These are phyloP conservation scores for Heteractis magnifica DNA, from an alignment of 92 coral and sea anemone genomes.

Conservation along the genomic window DNA sequence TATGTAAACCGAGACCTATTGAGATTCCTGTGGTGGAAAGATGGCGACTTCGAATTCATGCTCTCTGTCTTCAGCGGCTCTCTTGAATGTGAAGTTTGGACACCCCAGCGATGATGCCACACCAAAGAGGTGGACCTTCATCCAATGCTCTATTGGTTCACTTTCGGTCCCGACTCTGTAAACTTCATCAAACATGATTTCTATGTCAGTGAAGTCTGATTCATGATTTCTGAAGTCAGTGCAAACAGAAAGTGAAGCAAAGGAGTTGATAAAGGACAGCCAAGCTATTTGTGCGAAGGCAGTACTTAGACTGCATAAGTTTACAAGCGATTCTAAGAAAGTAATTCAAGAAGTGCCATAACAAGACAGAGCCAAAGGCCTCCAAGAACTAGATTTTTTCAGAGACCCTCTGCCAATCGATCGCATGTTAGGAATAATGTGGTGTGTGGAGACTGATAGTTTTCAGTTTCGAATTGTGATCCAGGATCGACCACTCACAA, in stretches of 20 bases:
- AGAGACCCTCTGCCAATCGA: constrained; percentile 28
- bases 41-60: too few species aligned
- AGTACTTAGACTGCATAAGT: constrained; percentile 31
- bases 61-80: too few species aligned
- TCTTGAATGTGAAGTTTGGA: too few species aligned
- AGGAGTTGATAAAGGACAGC: constrained; percentile 17
- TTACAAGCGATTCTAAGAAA: constrained; percentile 33
- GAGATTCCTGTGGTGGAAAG: too few species aligned
- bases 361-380: constrained; percentile 34
- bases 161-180: background rate
- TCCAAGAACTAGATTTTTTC: constrained; percentile 26
- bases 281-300: constrained; percentile 7
- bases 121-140: too few species aligned
- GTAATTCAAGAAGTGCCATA: constrained; percentile 36
- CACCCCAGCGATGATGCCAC: too few species aligned
- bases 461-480: constrained; percentile 24
- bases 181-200: too few species aligned
- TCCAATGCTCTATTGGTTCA: too few species aligned
- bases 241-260: constrained; percentile 3
- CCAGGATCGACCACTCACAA: background rate
- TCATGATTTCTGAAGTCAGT: constrained; percentile 39
- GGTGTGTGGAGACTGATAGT: constrained; percentile 7
- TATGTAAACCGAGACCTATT: too few species aligned
- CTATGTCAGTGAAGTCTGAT: background rate
- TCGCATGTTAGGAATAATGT: constrained; percentile 27